Conservation (phyloP, 1,140 invertebrate genomes). For the Heliconius himera region DNA sequence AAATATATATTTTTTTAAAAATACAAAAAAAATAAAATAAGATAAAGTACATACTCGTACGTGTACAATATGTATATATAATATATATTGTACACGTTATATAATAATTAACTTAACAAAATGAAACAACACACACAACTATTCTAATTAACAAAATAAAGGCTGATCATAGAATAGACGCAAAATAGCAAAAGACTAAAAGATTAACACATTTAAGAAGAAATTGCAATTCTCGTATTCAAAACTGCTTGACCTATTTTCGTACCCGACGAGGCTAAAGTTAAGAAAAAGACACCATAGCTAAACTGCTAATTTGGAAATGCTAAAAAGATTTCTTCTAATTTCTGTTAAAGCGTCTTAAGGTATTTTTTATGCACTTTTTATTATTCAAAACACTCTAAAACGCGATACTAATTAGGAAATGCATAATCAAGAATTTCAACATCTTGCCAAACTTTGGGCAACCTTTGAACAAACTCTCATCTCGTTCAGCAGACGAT, state of each 20-base stretch:
- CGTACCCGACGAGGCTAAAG: constrained; percentile 2
- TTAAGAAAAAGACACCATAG: constrained; percentile 7
- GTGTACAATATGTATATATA: neutral
- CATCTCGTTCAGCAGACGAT: neutral
- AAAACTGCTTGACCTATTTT: constrained; percentile 25
- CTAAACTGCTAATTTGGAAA: constrained; percentile 6
- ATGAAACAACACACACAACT: neutral
- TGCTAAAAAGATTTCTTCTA: no score
- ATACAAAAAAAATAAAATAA: neutral
- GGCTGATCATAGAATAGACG: neutral
- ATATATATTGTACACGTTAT: neutral
- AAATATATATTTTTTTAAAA: no score
- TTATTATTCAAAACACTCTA: neutral
- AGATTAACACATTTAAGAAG: constrained; percentile 11
- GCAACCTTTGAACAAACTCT: neutral
- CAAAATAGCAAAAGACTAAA: constrained; percentile 6
- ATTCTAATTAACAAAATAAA: constrained; percentile 8
- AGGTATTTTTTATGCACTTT: neutral
- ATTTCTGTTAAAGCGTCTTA: neutral
- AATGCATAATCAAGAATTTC: neutral
- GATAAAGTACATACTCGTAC: neutral
- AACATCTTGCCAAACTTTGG: constrained; percentile 1
- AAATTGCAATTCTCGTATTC: constrained; percentile 8
- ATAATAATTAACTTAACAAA: neutral
- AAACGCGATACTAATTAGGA: neutral